A percentile compares a stretch with the other conserved stretches of the same genome.
phyloP scores from a whole-genome alignment of 2,113 vertebrate genomes.

The Anarhynchus alexandrinus region DNA sequence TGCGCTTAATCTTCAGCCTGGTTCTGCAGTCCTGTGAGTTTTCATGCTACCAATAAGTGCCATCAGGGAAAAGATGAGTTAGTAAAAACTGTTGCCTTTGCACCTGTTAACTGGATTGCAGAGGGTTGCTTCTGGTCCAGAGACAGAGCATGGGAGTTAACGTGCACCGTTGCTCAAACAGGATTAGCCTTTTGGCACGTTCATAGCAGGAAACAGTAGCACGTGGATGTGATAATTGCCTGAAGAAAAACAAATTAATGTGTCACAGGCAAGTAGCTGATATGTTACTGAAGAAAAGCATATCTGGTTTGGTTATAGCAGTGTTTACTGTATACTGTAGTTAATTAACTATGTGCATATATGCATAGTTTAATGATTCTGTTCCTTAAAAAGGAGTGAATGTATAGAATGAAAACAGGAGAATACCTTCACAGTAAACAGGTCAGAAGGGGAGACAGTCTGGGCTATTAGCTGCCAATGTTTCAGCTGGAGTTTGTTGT shows the following conservation, averaged over 20 bases:
- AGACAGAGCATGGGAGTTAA: neutral
- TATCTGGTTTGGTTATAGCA: neutral
- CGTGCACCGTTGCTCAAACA: accelerated
- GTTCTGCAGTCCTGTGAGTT: neutral
- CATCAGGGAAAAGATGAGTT: neutral
- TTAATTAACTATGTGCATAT: neutral
- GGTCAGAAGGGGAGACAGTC: neutral
- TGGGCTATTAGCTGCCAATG: neutral
- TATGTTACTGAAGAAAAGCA: neutral
- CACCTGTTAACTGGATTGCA: neutral
- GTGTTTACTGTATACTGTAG: neutral
- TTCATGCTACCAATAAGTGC: neutral
- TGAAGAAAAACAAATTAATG: neutral
- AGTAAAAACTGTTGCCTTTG: neutral
- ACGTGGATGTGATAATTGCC: neutral
- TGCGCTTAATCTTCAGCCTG: neutral
- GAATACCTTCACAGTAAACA: neutral
- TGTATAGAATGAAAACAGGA: neutral
- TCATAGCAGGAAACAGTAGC: neutral
- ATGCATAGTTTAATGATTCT: neutral
- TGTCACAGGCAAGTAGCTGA: neutral
- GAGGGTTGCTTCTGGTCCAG: neutral
- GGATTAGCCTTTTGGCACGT: neutral
- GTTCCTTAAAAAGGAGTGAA: neutral
- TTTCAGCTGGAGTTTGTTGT: neutral